These are phyloP conservation scores for Abscondita cerata DNA, from an alignment of 2,888 invertebrate genomes.

Conservation along the genomic window DNA sequence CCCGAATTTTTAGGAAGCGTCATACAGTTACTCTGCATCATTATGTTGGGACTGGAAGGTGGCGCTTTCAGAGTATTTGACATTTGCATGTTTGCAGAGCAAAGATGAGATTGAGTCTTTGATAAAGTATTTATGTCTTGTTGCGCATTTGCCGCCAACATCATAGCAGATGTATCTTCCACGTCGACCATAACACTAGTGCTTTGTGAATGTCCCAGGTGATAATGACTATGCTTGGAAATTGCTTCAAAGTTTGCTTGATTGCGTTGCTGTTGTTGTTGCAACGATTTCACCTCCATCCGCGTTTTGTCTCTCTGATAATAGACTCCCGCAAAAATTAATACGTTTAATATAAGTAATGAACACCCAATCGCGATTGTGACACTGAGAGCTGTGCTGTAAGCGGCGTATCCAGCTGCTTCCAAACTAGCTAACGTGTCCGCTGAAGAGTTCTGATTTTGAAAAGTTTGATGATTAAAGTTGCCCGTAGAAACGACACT, in stretches of 20 bases:
- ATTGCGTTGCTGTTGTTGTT: conserved; percentile 78
- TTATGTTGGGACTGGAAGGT: conserved; percentile 66
- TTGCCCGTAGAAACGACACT: conserved; percentile 61
- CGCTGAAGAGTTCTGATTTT: conserved; percentile 68
- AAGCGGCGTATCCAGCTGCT: conserved; percentile 78
- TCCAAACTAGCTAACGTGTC: conserved; percentile 82
- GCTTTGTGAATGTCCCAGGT: conserved; percentile 77
- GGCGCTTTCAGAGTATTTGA: conserved; percentile 67
- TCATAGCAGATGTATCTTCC: conserved; percentile 69
- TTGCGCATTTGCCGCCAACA: conserved; percentile 65
- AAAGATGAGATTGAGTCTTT: conserved; percentile 64
- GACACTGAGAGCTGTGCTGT: conserved; percentile 78
- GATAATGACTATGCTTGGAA: conserved; percentile 81
- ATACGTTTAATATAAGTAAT: conserved; percentile 78
- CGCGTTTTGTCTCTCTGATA: conserved; percentile 81
- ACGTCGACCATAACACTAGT: conserved; percentile 85
- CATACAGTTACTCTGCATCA: conserved; percentile 58
- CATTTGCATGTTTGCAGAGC: conserved; percentile 59
- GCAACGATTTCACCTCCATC: conserved; percentile 77
- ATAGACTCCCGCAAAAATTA: conserved; percentile 86
- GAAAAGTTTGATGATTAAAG: conserved; percentile 63
- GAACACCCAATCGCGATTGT: conserved; percentile 85
- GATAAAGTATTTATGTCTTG: conserved; percentile 62
- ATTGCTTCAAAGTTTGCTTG: conserved; percentile 73
- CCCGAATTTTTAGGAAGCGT: conserved; percentile 63